These are phyloP conservation scores for Trematomus loennbergii DNA, from an alignment of 2,113 vertebrate genomes.

Conservation along the genomic window DNA sequence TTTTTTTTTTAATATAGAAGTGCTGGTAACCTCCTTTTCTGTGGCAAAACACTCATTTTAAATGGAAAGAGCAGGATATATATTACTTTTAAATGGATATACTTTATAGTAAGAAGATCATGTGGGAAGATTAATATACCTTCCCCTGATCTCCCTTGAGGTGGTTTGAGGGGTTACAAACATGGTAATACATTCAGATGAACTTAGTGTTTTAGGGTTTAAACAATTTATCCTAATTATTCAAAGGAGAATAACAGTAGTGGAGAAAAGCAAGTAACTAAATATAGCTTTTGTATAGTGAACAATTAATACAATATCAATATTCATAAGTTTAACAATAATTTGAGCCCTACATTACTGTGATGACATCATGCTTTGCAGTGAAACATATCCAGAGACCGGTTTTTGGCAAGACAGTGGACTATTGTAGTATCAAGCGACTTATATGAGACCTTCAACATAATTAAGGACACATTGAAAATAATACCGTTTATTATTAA, in stretches of 20 bases:
- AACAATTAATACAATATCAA: not conserved
- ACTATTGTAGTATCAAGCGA: not conserved
- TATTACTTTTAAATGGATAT: not conserved
- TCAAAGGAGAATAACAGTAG: not conserved
- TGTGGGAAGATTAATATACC: not conserved
- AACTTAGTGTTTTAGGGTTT: too few relatives aligned
- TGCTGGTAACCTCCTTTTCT: not conserved
- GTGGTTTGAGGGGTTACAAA: not conserved
- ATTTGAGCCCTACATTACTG: not conserved
- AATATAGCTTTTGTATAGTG: not conserved
- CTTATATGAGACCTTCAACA: not conserved
- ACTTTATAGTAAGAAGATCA: not conserved
- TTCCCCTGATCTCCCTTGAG: not conserved
- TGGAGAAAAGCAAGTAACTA: not conserved
- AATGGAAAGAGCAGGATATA: not conserved
- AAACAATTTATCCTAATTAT: not conserved
- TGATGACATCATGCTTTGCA: not conserved
- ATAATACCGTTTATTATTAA: not conserved
- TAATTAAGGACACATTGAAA: not conserved
- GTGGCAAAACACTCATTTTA: not conserved
- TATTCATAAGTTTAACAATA: not conserved
- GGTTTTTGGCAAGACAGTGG: not conserved
- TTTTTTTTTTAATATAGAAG: not conserved
- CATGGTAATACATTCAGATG: not conserved
- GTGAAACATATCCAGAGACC: not conserved